phyloP scores from a whole-genome alignment of 2,888 invertebrate species.

The Argyresthia goedartella region DNA sequence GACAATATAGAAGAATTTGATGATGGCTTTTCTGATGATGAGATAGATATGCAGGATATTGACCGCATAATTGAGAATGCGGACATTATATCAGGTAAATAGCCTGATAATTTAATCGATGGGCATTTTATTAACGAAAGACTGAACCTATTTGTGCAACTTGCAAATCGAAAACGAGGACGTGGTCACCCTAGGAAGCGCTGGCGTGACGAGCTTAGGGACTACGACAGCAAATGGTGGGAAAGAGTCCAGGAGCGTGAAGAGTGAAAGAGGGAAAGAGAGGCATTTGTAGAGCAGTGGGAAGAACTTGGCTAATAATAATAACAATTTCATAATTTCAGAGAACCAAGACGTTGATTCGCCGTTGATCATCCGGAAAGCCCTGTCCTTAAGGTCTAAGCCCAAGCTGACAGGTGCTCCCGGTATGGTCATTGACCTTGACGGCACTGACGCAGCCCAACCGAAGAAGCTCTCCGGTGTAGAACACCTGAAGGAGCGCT shows the following conservation, averaged over 20 bases:
- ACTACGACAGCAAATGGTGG: no score
- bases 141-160: no score
- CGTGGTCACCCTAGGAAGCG: no score
- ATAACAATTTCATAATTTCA: neutral
- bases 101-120: no score
- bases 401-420: slow-evolving; percentile 66
- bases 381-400: slow-evolving; percentile 23
- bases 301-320: no score
- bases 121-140: no score
- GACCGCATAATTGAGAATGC: slow-evolving; percentile 47
- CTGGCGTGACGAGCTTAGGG: no score
- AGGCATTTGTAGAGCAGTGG: no score
- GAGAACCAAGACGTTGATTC: slow-evolving; percentile 10
- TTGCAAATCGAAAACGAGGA: no score
- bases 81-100: slow-evolving; percentile 34
- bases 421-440: slow-evolving; percentile 57
- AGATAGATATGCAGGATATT: slow-evolving; percentile 45
- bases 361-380: slow-evolving; percentile 24
- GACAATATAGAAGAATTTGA: neutral
- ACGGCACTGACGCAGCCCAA: slow-evolving; percentile 22
- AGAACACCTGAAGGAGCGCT: slow-evolving; percentile 77
- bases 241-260: no score
- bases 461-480: slow-evolving; percentile 69
- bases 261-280: no score
- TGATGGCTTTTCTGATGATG: slow-evolving; percentile 43